Percentiles rank a stretch among this genome's conserved stretches.
Evolutionary conservation across 2,888 invertebrate genomes (phyloP).

Genomic region (Harpalus rubripes): DNA sequence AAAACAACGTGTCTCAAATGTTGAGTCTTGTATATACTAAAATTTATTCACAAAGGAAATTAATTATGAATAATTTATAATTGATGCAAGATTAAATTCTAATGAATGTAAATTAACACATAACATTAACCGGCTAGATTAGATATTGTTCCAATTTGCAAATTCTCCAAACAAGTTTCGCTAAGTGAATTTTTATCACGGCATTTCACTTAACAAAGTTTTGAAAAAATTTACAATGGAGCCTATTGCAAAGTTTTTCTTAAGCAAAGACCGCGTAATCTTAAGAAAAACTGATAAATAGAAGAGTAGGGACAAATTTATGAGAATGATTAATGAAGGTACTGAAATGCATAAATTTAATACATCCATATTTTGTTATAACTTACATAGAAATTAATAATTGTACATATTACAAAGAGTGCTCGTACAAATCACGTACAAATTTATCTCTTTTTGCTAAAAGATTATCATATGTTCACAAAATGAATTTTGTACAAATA

Average conservation of each 20-base stretch:
- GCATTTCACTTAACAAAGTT: conserved; percentile 2
- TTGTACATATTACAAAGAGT: no score
- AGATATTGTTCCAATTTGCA: conserved; percentile 52
- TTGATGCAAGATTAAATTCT: conserved; percentile 55
- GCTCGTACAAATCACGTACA: no score
- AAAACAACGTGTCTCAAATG: conserved; percentile 39
- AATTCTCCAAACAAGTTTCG: conserved; percentile 33
- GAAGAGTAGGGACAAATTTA: no score
- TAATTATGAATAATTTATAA: conserved; percentile 57
- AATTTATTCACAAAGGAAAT: conserved; percentile 56
- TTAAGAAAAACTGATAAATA: no score
- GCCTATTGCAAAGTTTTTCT: not conserved
- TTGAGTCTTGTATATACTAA: conserved; percentile 48
- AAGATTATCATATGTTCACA: no score
- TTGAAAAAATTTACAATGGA: conserved; percentile 8
- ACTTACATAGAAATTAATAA: no score
- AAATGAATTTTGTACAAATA: no score
- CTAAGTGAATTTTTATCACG: conserved; percentile 39
- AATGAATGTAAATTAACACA: conserved; percentile 57
- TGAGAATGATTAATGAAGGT: no score
- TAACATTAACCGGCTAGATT: conserved; percentile 51
- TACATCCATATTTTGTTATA: no score
- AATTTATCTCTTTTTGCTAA: no score
- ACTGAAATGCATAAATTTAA: no score
- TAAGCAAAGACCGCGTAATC: no score